Evolutionary conservation across 2,797 vertebrate species (phyloP).

Genomic region (Sylvilagus floridanus): DNA sequence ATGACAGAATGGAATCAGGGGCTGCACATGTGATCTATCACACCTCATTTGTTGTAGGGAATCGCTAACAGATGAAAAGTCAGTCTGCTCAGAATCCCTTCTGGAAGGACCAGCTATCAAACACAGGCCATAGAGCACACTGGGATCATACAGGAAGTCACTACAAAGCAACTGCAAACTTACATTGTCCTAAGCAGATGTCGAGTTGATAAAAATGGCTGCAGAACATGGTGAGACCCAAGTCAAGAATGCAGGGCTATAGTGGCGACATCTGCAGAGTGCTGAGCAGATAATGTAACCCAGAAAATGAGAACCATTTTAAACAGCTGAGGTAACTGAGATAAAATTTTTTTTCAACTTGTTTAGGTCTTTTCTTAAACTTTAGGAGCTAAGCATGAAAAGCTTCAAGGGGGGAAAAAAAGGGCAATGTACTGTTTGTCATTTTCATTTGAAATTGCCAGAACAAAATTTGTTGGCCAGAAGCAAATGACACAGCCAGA

Average conservation of each 20-base stretch:
- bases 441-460: constrained; percentile 34
- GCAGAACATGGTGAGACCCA: not conserved
- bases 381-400: constrained; percentile 16
- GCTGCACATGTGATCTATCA: not conserved
- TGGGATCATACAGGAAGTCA: not conserved
- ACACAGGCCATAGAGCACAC: not conserved
- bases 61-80: constrained; percentile 59
- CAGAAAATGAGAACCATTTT: constrained; percentile 9
- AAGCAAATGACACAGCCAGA: not conserved
- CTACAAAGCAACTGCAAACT: constrained; percentile 29
- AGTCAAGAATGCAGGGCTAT: not conserved
- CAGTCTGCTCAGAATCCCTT: not conserved
- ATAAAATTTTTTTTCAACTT: not conserved
- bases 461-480: constrained; percentile 34
- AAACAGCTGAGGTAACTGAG: not conserved
- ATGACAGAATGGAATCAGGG: not conserved
- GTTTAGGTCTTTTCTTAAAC: not conserved
- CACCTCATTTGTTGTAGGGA: constrained; percentile 33
- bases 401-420: constrained; percentile 21
- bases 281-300: not conserved
- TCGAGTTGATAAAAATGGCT: not conserved
- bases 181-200: constrained; percentile 37
- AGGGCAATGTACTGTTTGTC: not conserved
- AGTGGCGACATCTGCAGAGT: not conserved
- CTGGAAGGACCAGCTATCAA: constrained; percentile 36